Evolutionary conservation across 2,888 invertebrate genomes (phyloP).

Genomic region (Drosophila peninsularis): DNA sequence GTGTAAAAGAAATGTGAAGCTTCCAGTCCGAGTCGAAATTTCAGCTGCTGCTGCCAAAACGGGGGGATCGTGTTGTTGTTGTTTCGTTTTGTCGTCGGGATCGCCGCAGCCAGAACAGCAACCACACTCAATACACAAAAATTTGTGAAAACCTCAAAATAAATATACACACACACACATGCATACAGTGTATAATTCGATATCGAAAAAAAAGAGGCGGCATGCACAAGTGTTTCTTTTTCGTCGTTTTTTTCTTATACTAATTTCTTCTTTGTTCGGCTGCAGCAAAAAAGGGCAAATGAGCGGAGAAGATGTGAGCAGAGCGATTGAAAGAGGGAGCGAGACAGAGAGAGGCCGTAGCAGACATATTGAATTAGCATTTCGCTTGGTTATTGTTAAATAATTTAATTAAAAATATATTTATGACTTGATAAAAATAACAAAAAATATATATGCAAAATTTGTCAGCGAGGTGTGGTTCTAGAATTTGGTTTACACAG

Average conservation of each 20-base stretch:
- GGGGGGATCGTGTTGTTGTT: slow-evolving; percentile 46
- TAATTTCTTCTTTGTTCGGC: slow-evolving; percentile 58
- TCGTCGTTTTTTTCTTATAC: slow-evolving; percentile 36
- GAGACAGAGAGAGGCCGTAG: background rate
- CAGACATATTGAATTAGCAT: slow-evolving; percentile 45
- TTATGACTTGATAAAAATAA: slow-evolving; percentile 30
- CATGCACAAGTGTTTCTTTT: slow-evolving; percentile 63
- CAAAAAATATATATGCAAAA: slow-evolving; percentile 7
- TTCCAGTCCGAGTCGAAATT: slow-evolving; percentile 50
- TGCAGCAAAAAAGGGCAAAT: slow-evolving; percentile 31
- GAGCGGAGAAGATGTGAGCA: background rate
- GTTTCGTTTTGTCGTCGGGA: slow-evolving; percentile 31
- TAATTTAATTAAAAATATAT: slow-evolving; percentile 51
- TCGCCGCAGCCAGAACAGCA: slow-evolving; percentile 38
- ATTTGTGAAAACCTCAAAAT: slow-evolving; percentile 68
- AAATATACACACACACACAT: slow-evolving; percentile 17
- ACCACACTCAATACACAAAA: slow-evolving; percentile 67
- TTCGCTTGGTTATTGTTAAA: slow-evolving; percentile 39
- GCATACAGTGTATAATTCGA: slow-evolving; percentile 25
- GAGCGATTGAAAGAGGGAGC: background rate
- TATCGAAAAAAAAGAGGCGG: slow-evolving; percentile 35
- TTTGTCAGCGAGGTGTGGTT: slow-evolving; percentile 33
- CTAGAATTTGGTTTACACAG: slow-evolving; percentile 21
- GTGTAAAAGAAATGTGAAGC: slow-evolving; percentile 55
- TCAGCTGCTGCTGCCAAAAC: slow-evolving; percentile 42